These are phyloP conservation scores for Temnothorax rugatulus DNA, from an alignment of 2,888 invertebrate species.

Conservation along the genomic window DNA sequence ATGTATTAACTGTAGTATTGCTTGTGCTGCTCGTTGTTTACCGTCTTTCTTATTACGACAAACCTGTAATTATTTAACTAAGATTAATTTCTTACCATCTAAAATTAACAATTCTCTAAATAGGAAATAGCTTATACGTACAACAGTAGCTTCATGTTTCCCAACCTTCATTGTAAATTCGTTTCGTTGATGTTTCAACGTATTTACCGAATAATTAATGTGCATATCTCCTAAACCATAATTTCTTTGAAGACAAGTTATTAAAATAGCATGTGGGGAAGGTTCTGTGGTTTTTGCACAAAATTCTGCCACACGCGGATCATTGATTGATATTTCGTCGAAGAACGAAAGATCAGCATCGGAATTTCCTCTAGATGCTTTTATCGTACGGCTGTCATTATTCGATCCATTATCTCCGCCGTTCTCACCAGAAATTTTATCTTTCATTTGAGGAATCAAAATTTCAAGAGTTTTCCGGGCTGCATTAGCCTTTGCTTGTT, in stretches of 20 bases:
- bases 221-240: slow-evolving; percentile 96
- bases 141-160: slow-evolving; percentile 95
- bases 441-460: slow-evolving; percentile 96
- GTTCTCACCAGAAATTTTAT: slow-evolving; percentile 91
- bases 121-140: slow-evolving; percentile 70
- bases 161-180: slow-evolving; percentile 98
- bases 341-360: slow-evolving; percentile 89
- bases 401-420: slow-evolving; percentile 86
- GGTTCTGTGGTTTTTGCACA: slow-evolving; percentile 99
- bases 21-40: slow-evolving; percentile 98
- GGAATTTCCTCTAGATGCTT: slow-evolving; percentile 83
- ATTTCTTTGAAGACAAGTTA: slow-evolving; percentile 97
- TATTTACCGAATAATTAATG: slow-evolving; percentile 95
- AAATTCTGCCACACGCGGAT: slow-evolving; percentile 97
- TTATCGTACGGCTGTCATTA: slow-evolving; percentile 84
- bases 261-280: slow-evolving; percentile 96
- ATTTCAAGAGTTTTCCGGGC: slow-evolving; percentile 96
- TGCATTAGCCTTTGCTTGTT: slow-evolving; percentile 97
- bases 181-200: slow-evolving; percentile 95
- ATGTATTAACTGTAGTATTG: slow-evolving; percentile 95
- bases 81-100: slow-evolving; percentile 23
- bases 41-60: slow-evolving; percentile 99
- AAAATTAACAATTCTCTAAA: slow-evolving; percentile 9
- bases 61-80: slow-evolving; percentile 81
- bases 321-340: slow-evolving; percentile 97